Evolutionary conservation across 2,797 vertebrate species (phyloP).

Genomic region (Acanthiza pusilla): DNA sequence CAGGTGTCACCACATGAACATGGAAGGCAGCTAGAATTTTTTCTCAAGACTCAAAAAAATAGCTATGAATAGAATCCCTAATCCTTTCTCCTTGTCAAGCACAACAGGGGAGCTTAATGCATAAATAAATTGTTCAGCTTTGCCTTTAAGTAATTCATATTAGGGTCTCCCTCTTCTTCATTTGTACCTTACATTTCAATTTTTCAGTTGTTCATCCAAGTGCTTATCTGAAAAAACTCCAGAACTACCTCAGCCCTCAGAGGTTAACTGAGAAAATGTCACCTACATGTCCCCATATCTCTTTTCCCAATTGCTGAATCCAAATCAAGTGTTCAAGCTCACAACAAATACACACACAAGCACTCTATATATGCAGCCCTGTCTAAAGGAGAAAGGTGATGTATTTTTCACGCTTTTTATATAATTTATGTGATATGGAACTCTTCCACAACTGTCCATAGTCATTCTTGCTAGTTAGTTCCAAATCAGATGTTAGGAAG

Average conservation of each 20-base stretch:
- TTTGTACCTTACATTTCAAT: background rate
- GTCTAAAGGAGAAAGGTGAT: background rate
- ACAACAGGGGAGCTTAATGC: background rate
- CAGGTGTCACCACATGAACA: background rate
- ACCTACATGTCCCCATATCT: fast-evolving
- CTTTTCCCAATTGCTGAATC: background rate
- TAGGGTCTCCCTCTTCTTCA: background rate
- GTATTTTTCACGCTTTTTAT: background rate
- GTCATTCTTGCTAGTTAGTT: background rate
- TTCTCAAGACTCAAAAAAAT: background rate
- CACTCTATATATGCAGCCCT: background rate
- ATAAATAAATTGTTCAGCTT: background rate
- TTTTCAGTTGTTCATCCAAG: background rate
- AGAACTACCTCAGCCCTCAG: background rate
- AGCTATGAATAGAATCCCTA: background rate
- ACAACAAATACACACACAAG: background rate
- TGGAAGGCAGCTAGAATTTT: background rate
- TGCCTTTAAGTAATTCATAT: background rate
- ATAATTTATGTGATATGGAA: background rate
- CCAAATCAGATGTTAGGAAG: background rate
- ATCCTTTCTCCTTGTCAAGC: background rate
- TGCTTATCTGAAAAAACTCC: background rate
- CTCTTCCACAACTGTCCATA: background rate
- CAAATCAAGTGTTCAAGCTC: background rate
- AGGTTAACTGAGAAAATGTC: background rate